Base-by-base conservation (phyloP, 2,888 invertebrate species). In the Athrips mouffetella region DNA sequence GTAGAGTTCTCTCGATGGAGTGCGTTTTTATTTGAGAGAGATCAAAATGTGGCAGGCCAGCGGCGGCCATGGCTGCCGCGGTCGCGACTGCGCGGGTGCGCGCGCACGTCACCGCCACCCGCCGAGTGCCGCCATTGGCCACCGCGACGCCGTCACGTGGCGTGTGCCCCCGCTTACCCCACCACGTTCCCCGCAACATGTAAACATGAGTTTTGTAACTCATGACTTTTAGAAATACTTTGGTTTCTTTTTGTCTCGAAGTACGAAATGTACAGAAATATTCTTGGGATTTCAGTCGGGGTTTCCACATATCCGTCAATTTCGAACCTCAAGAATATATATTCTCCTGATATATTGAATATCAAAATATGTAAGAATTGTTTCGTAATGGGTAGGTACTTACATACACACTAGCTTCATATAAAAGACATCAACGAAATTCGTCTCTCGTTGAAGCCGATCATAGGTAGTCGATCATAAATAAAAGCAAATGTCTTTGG, bases 1-100 rank as follows among this genome's bases (percentile, higher is more conserved):
- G 93, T 71, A 97, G 92, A 67, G 96, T 96, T 89, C 95, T 94
- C 90, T 97, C 97, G 89, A 97, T 95, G 87, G 96, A 96, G 91
- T 94, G 95, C 72, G 96, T 97, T 89, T 94, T 94, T 80, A 97
- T 96, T 90, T 96, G 95, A 83, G 95, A 80, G 72, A 89, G 77
- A 75, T 89, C 89, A 74, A 89, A 75, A 69, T 89, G 85, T 70
- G 89, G 85, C 80, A 87, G 81, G 87, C 89, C 89, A 83, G 89
- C 84, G 89, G 89, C 89, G 89, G 91, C 91, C 90, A 90, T 90
- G 89, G 86, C 79, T 83, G 83, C 86, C 83, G 79, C 80, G 76
- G 74, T 67, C 74, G 81, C 80, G 81, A 82, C 83, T 83, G 84
- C 85, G 80, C 77, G 76, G 58, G 60, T 74, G 79, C 78, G 81